Evolutionary conservation across 37 sponge, comb jelly and placozoan genomes (phyloP).

Genomic region (Ianthella basta): DNA sequence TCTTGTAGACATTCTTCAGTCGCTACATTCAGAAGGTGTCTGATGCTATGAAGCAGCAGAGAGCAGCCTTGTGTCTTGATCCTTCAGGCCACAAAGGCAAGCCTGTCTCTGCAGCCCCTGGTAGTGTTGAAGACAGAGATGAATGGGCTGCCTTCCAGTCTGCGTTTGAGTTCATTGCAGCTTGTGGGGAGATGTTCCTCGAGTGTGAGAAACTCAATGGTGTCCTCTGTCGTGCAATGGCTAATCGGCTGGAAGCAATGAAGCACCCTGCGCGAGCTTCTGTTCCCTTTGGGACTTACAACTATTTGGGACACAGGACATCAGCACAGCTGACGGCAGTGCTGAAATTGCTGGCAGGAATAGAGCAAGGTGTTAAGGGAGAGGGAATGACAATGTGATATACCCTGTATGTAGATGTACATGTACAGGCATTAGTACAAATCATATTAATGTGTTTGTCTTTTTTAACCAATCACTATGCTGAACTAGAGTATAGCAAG

Average conservation of each 20-base stretch:
- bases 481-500: too few relatives aligned
- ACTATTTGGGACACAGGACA: constrained; percentile 58
- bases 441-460: neutral
- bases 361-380: constrained; percentile 45
- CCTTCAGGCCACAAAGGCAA: neutral
- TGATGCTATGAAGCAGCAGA: constrained; percentile 41
- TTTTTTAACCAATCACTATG: too few relatives aligned
- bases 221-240: constrained; percentile 28
- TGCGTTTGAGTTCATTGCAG: constrained; percentile 71
- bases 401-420: neutral
- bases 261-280: constrained; percentile 27
- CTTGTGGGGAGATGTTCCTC: constrained; percentile 74
- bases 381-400: too few relatives aligned
- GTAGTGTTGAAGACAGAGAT: constrained; percentile 35
- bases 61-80: constrained; percentile 55
- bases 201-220: constrained; percentile 33
- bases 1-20: constrained; percentile 51
- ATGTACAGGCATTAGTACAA: neutral
- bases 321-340: constrained; percentile 64
- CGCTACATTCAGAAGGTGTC: constrained; percentile 52
- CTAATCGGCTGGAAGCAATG: neutral
- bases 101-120: neutral
- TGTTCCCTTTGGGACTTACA: constrained; percentile 64
- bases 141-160: constrained; percentile 75
- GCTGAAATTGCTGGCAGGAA: constrained; percentile 43